Conservation (phyloP, 2,113 vertebrate species). For the Centropus bengalensis region DNA sequence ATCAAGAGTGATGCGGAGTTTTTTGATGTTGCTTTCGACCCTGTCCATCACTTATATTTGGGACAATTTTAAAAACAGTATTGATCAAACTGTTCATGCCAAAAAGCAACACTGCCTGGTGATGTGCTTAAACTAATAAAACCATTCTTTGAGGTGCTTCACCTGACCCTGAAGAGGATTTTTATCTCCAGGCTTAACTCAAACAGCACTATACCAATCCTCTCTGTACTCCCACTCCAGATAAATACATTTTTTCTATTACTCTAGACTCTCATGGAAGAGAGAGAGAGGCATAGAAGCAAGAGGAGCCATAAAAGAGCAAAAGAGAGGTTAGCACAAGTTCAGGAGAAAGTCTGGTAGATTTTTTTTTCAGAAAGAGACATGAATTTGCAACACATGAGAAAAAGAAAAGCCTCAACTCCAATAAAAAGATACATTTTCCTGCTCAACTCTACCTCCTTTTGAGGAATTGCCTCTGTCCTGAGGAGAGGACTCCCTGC, state of each 20-base stretch:
- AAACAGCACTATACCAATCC: neutral
- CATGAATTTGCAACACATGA: neutral
- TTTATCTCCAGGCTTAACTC: neutral
- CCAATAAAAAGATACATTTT: neutral
- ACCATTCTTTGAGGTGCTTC: neutral
- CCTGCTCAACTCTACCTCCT: neutral
- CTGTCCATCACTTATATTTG: neutral
- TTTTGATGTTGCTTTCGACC: fast-evolving
- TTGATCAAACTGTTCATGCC: neutral
- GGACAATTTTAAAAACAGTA: neutral
- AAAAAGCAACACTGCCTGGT: neutral
- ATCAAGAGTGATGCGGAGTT: neutral
- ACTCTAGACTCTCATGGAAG: neutral
- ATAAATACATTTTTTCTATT: neutral
- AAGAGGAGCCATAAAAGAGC: neutral
- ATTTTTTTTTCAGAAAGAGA: neutral
- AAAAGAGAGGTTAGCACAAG: neutral
- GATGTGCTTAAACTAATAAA: neutral
- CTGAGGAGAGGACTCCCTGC: neutral
- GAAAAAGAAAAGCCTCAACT: neutral
- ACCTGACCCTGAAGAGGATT: neutral
- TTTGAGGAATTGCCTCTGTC: neutral
- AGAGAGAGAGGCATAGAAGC: neutral
- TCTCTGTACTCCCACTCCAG: neutral
- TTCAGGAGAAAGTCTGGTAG: neutral